These are phyloP conservation scores for Achatina immaculata DNA, from an alignment of 1,140 invertebrate species.

Conservation along the genomic window DNA sequence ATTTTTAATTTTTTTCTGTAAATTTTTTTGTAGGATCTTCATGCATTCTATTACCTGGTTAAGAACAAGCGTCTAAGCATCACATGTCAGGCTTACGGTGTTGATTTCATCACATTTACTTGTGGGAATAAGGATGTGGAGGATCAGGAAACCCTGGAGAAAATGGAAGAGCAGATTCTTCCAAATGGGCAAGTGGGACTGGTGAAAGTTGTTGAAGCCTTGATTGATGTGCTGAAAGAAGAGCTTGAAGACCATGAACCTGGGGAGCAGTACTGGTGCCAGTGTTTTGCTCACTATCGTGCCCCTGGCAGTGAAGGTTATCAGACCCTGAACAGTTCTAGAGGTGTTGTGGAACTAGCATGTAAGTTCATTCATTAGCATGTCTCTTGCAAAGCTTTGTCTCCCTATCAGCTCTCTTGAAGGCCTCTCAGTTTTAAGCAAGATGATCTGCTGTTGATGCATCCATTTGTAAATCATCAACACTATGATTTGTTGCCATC, in stretches of 20 bases:
- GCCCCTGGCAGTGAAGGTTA: background rate
- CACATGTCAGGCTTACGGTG: constrained; percentile 87
- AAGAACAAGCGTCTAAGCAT: constrained; percentile 88
- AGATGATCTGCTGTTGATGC: too few relatives aligned
- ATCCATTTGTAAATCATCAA: too few relatives aligned
- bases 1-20: background rate
- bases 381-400: too few relatives aligned
- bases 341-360: background rate
- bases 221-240: background rate
- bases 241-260: background rate
- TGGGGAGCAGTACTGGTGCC: background rate
- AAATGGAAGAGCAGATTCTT: background rate
- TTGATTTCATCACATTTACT: constrained; percentile 82
- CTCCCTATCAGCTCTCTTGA: too few relatives aligned
- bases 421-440: too few relatives aligned
- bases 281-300: background rate
- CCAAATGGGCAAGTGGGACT: background rate
- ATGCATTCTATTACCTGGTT: constrained; percentile 84
- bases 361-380: too few relatives aligned
- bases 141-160: background rate
- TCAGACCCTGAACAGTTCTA: background rate
- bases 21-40: constrained; percentile 83
- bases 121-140: constrained; percentile 80
- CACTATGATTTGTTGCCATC: too few relatives aligned
- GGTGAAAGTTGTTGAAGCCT: background rate